Percentiles rank a stretch among this genome's conserved stretches.
Conservation (phyloP, 2,888 invertebrate species). For the Tubulanus polymorphus region DNA sequence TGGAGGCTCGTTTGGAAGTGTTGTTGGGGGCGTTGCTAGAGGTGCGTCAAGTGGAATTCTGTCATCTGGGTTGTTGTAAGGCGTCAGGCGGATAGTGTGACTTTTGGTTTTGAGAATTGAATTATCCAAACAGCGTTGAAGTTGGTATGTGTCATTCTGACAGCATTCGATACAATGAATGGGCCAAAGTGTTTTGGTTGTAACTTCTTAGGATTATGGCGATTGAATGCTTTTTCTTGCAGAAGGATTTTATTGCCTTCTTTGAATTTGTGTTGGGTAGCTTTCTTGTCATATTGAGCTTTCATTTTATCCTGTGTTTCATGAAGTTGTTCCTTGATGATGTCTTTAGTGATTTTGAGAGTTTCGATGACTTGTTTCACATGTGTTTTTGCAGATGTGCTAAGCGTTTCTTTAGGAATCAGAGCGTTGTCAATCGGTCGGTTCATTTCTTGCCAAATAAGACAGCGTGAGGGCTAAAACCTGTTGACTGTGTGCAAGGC, state of each 20-base stretch:
- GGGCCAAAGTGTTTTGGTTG: too few species aligned
- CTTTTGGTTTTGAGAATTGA: too few species aligned
- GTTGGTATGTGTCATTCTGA: too few species aligned
- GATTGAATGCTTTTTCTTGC: too few species aligned
- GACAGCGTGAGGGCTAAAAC: background rate
- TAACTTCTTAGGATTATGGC: too few species aligned
- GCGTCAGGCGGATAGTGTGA: too few species aligned
- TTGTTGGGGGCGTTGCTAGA: too few species aligned
- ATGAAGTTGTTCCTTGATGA: slow-evolving; percentile 14
- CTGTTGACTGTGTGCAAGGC: slow-evolving; percentile 4
- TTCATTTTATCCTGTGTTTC: slow-evolving; percentile 16
- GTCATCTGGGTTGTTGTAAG: too few species aligned
- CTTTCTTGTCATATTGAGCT: slow-evolving; percentile 8
- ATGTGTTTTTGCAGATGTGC: slow-evolving; percentile 17
- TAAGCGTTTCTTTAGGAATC: slow-evolving; percentile 13
- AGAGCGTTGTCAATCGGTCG: slow-evolving; percentile 4
- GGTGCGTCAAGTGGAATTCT: too few species aligned
- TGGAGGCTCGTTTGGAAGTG: too few species aligned
- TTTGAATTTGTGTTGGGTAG: slow-evolving; percentile 8
- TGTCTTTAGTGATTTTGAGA: background rate
- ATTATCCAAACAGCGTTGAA: too few species aligned
- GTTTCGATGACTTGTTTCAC: slow-evolving; percentile 8
- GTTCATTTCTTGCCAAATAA: slow-evolving; percentile 7
- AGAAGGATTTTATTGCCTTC: slow-evolving; percentile 11
- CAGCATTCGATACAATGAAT: too few species aligned